Conservation (phyloP, 2,113 vertebrate genomes). For the Equus quagga region DNA sequence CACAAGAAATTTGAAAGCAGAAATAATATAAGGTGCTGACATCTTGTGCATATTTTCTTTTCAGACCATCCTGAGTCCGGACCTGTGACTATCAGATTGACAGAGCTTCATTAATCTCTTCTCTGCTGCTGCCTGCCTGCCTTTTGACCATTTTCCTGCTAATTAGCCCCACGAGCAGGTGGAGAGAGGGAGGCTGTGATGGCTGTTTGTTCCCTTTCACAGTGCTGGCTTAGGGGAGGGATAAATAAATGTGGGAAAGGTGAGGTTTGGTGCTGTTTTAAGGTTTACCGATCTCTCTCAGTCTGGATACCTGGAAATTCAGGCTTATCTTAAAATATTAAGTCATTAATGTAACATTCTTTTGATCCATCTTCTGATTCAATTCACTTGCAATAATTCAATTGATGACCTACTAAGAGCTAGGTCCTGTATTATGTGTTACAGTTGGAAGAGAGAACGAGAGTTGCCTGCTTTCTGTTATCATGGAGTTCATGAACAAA, state of each 20-base stretch:
- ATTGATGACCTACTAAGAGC: background rate
- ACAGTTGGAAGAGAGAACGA: background rate
- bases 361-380: background rate
- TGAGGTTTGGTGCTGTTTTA: background rate
- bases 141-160: conserved; percentile 49
- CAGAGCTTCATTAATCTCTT: conserved; percentile 42
- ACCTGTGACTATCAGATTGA: background rate
- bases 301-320: background rate
- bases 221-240: background rate
- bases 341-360: background rate
- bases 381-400: background rate
- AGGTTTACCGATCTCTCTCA: background rate
- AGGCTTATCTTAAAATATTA: background rate
- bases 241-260: background rate
- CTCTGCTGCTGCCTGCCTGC: background rate
- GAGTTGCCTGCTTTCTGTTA: background rate
- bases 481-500: background rate
- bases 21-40: background rate
- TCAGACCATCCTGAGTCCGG: background rate
- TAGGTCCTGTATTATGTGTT: background rate
- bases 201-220: background rate
- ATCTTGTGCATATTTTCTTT: background rate
- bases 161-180: background rate
- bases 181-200: background rate
- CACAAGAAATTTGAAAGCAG: conserved; percentile 14